phyloP scores from a whole-genome alignment of 2,888 invertebrate genomes.

The Petrophora chlorosata region DNA sequence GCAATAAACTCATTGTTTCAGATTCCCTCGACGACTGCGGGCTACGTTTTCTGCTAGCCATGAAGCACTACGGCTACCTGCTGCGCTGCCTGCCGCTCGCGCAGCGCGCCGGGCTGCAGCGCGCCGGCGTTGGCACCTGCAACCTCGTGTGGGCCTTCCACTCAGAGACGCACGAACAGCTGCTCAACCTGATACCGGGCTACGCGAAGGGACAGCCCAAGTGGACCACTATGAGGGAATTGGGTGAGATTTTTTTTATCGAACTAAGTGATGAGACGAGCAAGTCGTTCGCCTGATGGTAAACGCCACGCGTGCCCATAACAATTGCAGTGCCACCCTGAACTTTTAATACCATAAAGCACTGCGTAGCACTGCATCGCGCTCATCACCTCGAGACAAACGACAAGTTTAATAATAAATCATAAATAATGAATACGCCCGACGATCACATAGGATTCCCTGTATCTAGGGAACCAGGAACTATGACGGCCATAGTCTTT shows the following conservation, averaged over 20 bases:
- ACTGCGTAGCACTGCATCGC: too few species aligned
- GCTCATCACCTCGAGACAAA: too few species aligned
- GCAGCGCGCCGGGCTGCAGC: conserved; percentile 93
- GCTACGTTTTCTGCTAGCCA: conserved; percentile 96
- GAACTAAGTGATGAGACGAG: too few species aligned
- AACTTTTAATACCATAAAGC: too few species aligned
- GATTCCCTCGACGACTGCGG: conserved; percentile 99
- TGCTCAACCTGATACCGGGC: conserved; percentile 94
- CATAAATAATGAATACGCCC: too few species aligned
- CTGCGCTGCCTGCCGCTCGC: conserved; percentile 95
- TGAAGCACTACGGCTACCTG: conserved; percentile 98
- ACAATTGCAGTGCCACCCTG: too few species aligned
- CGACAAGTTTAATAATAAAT: too few species aligned
- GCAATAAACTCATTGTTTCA: conserved; percentile 40
- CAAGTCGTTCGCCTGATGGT: too few species aligned
- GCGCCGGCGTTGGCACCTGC: conserved; percentile 93
- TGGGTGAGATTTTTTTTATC: conserved; percentile 79
- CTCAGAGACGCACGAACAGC: conserved; percentile 98
- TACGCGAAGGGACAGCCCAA: conserved; percentile 92
- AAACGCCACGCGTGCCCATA: too few species aligned
- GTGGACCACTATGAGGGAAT: conserved; percentile 95
- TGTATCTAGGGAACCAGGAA: too few species aligned
- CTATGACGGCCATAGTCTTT: too few species aligned
- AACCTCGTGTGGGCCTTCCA: conserved; percentile 99
- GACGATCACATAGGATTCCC: too few species aligned